phyloP scores from a whole-genome alignment of 2,888 invertebrate genomes.

The Lithophane ornitopus region DNA sequence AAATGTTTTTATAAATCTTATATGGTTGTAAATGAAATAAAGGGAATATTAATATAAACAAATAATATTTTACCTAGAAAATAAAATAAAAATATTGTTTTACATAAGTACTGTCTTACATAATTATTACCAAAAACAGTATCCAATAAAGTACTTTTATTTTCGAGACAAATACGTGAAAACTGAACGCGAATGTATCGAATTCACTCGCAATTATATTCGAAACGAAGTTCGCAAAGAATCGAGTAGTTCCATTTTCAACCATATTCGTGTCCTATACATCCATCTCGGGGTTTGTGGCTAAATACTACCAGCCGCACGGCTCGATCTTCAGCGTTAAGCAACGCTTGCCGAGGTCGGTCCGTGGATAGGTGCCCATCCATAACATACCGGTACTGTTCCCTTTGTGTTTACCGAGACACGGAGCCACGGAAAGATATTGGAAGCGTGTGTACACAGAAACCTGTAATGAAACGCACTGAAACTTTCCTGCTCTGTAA shows the following conservation, averaged over 20 bases:
- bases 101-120: not conserved
- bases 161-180: slow-evolving; percentile 11
- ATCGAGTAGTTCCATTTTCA: slow-evolving; percentile 1
- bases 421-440: not conserved
- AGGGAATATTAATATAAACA: too few species aligned
- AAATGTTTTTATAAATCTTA: too few species aligned
- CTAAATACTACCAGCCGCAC: too few species aligned
- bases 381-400: too few species aligned
- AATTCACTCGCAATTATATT: slow-evolving; percentile 20
- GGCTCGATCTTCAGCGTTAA: too few species aligned
- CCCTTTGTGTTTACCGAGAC: too few species aligned
- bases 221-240: slow-evolving; percentile 11
- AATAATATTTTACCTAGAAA: not conserved
- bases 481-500: not conserved
- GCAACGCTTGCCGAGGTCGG: too few species aligned
- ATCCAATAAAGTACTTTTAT: slow-evolving; percentile 9
- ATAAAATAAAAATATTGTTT: not conserved
- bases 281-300: not conserved
- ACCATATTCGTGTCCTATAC: slow-evolving; percentile 7
- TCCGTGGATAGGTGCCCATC: too few species aligned
- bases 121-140: slow-evolving; percentile 14
- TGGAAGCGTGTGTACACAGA: not conserved
- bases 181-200: slow-evolving; percentile 23
- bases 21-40: too few species aligned
- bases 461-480: not conserved